Conservation (phyloP, 2,113 vertebrate genomes). For the Toxotes chatareus region DNA sequence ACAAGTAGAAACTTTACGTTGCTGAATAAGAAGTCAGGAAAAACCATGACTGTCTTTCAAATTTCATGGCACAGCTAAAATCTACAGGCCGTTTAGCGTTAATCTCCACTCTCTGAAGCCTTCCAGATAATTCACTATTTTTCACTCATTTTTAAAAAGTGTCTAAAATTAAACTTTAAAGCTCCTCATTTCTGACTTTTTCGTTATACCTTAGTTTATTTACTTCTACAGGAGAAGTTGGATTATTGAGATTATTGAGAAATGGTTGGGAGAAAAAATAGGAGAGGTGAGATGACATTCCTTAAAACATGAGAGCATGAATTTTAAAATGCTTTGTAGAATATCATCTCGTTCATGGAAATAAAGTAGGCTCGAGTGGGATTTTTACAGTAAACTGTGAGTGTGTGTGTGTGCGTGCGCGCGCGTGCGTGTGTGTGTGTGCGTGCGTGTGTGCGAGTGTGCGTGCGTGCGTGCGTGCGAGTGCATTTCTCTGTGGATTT, state of each 20-base stretch:
- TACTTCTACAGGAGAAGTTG: background rate
- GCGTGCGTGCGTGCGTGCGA: background rate
- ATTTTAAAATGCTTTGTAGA: conserved; percentile 11
- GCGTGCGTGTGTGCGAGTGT: background rate
- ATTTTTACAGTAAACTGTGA: conserved; percentile 25
- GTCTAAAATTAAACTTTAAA: background rate
- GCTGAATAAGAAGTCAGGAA: too few species aligned
- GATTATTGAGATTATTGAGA: conserved; percentile 7
- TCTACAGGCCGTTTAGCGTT: too few species aligned
- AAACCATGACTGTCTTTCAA: too few species aligned
- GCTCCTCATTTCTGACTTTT: background rate
- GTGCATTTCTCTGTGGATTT: conserved; percentile 30
- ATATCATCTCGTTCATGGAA: conserved; percentile 28
- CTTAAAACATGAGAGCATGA: conserved; percentile 11
- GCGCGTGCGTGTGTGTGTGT: background rate
- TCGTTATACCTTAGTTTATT: background rate
- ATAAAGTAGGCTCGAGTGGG: conserved; percentile 6
- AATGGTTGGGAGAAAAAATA: background rate
- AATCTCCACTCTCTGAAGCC: background rate
- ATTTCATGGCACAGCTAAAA: too few species aligned
- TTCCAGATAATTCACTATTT: too few species aligned
- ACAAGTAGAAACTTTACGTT: too few species aligned
- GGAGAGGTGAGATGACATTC: background rate
- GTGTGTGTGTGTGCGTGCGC: background rate
- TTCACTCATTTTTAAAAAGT: background rate